Conservation (phyloP, 2,888 invertebrate genomes). For the Eupsilia transversa region DNA sequence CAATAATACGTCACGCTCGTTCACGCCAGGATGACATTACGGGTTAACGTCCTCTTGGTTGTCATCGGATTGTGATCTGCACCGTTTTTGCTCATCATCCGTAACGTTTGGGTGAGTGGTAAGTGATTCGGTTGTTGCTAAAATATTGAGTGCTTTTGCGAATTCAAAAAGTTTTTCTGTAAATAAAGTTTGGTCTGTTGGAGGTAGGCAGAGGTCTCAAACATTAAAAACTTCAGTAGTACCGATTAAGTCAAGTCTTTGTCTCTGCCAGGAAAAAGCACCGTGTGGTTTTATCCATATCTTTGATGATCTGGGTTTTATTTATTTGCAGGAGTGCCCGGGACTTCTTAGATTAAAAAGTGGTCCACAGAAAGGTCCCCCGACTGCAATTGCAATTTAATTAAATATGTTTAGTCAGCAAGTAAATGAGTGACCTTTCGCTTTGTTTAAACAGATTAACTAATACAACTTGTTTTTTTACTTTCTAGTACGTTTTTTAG, state of each 20-base stretch:
- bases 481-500: no score
- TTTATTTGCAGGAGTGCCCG: not conserved
- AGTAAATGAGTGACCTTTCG: no score
- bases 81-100: conserved; percentile 59
- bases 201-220: not conserved
- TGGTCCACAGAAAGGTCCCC: no score
- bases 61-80: conserved; percentile 53
- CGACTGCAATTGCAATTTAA: no score
- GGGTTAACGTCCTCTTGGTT: conserved; percentile 62
- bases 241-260: not conserved
- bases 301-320: not conserved
- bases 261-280: not conserved
- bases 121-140: conserved; percentile 39
- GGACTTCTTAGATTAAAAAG: no score
- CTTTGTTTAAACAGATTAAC: no score
- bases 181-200: not conserved
- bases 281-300: not conserved
- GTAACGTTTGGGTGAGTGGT: conserved; percentile 43
- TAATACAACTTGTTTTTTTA: no score
- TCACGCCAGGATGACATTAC: conserved; percentile 34
- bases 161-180: not conserved
- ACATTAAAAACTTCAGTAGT: not conserved
- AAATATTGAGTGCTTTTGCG: not conserved
- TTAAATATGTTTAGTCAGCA: no score
- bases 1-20: conserved; percentile 37